phyloP scores from a whole-genome alignment of 2,888 invertebrate genomes.

The Nemapogon koenigi region DNA sequence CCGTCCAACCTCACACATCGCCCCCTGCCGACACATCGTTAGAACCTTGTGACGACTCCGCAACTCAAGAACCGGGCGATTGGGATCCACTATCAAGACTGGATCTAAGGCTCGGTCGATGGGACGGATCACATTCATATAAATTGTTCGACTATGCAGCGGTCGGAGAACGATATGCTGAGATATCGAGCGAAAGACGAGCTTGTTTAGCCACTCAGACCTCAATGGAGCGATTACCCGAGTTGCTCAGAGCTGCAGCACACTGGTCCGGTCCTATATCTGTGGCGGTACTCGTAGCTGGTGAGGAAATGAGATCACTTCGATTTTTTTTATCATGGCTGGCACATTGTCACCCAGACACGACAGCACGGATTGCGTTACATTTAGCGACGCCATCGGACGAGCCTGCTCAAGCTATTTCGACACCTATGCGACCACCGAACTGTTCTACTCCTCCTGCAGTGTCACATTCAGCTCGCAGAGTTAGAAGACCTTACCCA shows the following conservation, averaged over 20 bases:
- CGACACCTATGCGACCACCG: conserved; percentile 60
- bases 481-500: conserved; percentile 79
- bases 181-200: conserved; percentile 60
- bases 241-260: conserved; percentile 77
- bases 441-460: conserved; percentile 73
- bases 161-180: conserved; percentile 70
- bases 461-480: conserved; percentile 70
- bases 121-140: conserved; percentile 75
- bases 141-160: conserved; percentile 77
- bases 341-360: conserved; percentile 73
- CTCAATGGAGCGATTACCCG: conserved; percentile 81
- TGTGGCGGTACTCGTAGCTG: conserved; percentile 79
- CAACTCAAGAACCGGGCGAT: conserved; percentile 29
- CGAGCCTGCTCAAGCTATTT: conserved; percentile 66
- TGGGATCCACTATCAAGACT: conserved; percentile 62
- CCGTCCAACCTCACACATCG: conserved; percentile 27
- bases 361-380: conserved; percentile 76
- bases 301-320: conserved; percentile 76
- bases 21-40: conserved; percentile 27
- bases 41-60: conserved; percentile 41
- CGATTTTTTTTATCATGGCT: conserved; percentile 79
- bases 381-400: conserved; percentile 76
- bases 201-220: conserved; percentile 86
- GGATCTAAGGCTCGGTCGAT: conserved; percentile 73
- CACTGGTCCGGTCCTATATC: conserved; percentile 90